Percentiles rank a stretch among this genome's conserved stretches.
Conservation (phyloP, 2,797 vertebrate genomes). For the Helarctos malayanus region DNA sequence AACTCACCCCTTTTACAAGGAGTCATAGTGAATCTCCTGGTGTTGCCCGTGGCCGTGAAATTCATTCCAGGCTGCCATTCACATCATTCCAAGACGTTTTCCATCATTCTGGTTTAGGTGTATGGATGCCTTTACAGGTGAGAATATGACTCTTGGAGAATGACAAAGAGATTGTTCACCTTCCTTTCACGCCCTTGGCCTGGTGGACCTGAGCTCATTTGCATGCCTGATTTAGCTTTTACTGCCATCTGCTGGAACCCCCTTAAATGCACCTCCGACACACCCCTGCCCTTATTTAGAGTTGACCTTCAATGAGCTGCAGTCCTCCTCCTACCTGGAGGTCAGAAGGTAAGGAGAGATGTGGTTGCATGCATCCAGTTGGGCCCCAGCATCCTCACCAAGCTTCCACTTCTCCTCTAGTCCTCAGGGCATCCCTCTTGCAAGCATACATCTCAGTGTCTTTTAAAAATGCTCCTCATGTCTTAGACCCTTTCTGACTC, state of each 20-base stretch:
- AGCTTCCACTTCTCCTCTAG: not conserved
- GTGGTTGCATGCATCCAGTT: rapidly evolving
- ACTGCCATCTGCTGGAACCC: conserved; percentile 56
- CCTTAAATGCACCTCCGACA: not conserved
- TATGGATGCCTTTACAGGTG: not conserved
- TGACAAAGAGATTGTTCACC: not conserved
- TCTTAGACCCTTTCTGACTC: no score
- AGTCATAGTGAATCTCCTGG: not conserved
- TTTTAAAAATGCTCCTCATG: not conserved
- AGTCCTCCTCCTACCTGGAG: rapidly evolving
- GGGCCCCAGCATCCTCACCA: not conserved
- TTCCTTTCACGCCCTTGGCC: no score
- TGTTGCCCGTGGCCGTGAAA: not conserved
- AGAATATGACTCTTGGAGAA: not conserved
- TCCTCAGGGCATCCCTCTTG: not conserved
- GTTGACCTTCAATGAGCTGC: no score
- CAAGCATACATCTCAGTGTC: rapidly evolving
- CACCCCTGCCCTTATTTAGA: not conserved
- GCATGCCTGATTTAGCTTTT: not conserved
- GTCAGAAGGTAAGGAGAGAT: not conserved
- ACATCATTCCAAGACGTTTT: not conserved
- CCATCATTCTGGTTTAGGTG: not conserved
- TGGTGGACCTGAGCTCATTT: not conserved
- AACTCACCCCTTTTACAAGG: rapidly evolving
- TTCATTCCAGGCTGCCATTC: not conserved